Evolutionary conservation across 2,113 vertebrate species (phyloP), one percentile per base, ranked within the genome.

Genomic region (Microcebus jonahi): DNA sequence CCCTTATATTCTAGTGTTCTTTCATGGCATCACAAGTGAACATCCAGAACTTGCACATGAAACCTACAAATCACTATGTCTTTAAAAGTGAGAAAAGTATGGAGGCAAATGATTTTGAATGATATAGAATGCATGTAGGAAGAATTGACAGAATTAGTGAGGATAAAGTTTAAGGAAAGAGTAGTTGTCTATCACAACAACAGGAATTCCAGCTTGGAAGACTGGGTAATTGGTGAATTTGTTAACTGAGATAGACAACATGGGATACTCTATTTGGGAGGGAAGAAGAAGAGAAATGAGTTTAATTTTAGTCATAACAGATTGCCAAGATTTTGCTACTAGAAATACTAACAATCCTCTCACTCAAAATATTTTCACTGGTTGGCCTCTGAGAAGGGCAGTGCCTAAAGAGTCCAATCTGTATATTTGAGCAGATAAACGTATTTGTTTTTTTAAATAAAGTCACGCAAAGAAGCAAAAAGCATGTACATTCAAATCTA

Each of bases 111-210:
- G 23, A 77, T 88, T 88, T 27, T 25, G 25, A 94, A 29, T 48
- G 18, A 77, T 88, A 80, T 73, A 34, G 23, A 42, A 50, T 39
- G 36, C 68, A 84, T 1, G 25, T 2, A 34, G 31, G 14, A 12
- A 25, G 36, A 67, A 88, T 31, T 95, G 91, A 94, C 53, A 94
- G 59, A 90, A 79, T 48, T 77, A 39, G 42, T 55, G 25, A 82
- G 45, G 82, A 63, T 48, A 63, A 90, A 90, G 4, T 94, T 73
- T 80, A 42, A 75, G 20, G 53, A 88, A 45, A 63, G 48, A 88
- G 36, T 31, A 77, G 31, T 36, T 97, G n/a, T 88, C 34, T 34
- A 88, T 21, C 13, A 84, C 83, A 36, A 84, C 83, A 36, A 88
- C 25, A 42, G 70, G 48, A 79, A 88, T 79, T 91, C 31, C 18